Base-by-base conservation (phyloP, 2,797 vertebrate genomes). In the Cyclopterus lumpus region DNA sequence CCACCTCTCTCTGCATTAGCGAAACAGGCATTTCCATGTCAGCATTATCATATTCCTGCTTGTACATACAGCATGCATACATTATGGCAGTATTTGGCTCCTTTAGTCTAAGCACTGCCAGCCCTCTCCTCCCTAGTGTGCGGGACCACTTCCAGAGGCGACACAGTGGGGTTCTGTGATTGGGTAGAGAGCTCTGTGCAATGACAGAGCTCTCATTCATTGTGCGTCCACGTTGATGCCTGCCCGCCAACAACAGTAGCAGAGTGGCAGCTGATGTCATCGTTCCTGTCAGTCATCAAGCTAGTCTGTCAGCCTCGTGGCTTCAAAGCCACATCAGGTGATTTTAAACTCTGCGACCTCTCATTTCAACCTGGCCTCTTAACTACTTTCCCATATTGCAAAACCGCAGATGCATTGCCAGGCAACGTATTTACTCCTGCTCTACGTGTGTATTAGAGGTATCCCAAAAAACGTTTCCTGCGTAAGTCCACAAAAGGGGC, bases 261-360 rank as follows among this genome's bases (percentile, higher is more conserved):
- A 10, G 73, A 87, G 83, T 82, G 87, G 72, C 87, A 85, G 86
- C 83, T 75, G 80, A 81, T 82, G 86, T 88, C 86, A 82, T 88
- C 70, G 26, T 16, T 62, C 14, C 77, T 86, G 86, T 88, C 90
- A 83, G 30, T 75, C 83, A 61, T 89, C 86, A 60, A n/a, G 71
- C 68, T 3, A 42, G 7, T 75, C 73, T 77, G 81, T 84, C 82
- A 64, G 69, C 64, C 72, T 79, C 44, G 2, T 34, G 76, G 32
- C 75, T 49, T 57, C 82, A 73, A 69, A 38, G 53, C 38, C 60
- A 18, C 54, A 20, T 75, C 84, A 79, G 82, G 74, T 81, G 64
- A 69, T 40, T 75, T 53, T 14, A 73, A 79, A 80, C 58, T 38
- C 44, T 24, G 20, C 0, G n/a, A 28, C 6, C 0, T 59, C 59